Conservation (phyloP, 1,140 invertebrate species). For the Zaprionus ghesquierei region DNA sequence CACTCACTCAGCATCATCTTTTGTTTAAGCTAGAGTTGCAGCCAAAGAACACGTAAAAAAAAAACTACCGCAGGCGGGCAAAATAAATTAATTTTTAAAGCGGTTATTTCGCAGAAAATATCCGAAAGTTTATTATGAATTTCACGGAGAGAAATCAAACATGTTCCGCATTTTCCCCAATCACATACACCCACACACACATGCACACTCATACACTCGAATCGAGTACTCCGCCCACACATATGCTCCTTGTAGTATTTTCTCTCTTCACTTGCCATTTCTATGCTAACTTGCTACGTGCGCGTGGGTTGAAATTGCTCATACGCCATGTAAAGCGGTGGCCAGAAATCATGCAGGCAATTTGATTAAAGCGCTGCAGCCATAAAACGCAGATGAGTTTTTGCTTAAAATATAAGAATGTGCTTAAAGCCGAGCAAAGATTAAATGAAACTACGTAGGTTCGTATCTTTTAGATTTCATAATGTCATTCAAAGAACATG, state of each 20-base stretch:
- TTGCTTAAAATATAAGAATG: slow-evolving; percentile 41
- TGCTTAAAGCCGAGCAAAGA: slow-evolving; percentile 47
- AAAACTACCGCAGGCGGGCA: background rate
- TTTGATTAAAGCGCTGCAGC: slow-evolving; percentile 56
- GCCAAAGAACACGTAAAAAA: background rate
- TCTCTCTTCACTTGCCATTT: slow-evolving; percentile 20
- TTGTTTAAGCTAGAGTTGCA: slow-evolving; percentile 12
- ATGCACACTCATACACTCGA: background rate
- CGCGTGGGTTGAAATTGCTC: slow-evolving; percentile 53
- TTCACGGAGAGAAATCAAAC: slow-evolving; percentile 41
- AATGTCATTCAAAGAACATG: background rate
- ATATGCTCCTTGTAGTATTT: background rate
- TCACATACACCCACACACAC: background rate
- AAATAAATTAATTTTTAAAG: slow-evolving; percentile 41
- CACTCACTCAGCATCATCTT: slow-evolving; percentile 28
- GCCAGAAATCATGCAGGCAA: slow-evolving; percentile 37
- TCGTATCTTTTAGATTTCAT: background rate
- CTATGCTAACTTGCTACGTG: slow-evolving; percentile 45
- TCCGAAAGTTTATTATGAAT: slow-evolving; percentile 57
- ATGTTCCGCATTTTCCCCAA: too few species aligned
- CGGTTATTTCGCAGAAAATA: slow-evolving; percentile 46
- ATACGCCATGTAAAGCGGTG: slow-evolving; percentile 50
- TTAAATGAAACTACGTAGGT: background rate
- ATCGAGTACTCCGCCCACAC: background rate
- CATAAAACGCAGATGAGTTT: slow-evolving; percentile 59